Evolutionary conservation across 2,113 vertebrate species (phyloP).

Genomic region (Elephantulus edwardii): DNA sequence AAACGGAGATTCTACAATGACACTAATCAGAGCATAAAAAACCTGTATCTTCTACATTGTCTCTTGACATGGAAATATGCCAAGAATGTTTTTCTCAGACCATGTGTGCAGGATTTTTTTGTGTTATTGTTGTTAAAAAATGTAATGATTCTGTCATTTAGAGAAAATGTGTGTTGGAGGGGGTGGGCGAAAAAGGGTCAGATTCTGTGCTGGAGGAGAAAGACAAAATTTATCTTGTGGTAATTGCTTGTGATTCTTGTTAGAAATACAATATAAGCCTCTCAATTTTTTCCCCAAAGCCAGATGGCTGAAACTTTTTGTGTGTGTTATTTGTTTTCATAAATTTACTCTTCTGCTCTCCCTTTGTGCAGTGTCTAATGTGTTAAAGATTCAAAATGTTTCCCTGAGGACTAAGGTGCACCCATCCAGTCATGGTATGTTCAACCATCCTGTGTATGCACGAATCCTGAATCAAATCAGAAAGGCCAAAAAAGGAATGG

Average conservation of each 20-base stretch:
- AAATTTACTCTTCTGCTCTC: no score
- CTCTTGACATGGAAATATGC: neutral
- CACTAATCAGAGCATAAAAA: neutral
- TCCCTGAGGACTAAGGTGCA: no score
- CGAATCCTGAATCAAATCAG: no score
- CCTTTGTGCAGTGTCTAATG: no score
- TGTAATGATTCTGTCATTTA: neutral
- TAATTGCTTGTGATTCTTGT: neutral
- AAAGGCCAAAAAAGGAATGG: no score
- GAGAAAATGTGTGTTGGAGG: neutral
- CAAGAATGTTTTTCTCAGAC: neutral
- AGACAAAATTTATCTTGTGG: neutral
- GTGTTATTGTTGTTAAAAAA: neutral
- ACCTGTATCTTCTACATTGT: fast-evolving
- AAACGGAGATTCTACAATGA: neutral
- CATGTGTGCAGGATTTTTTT: neutral
- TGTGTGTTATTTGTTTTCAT: neutral
- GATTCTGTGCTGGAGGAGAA: neutral
- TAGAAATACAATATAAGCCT: neutral
- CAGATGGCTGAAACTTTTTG: neutral
- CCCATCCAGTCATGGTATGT: no score
- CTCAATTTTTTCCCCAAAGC: neutral
- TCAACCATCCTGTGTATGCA: no score
- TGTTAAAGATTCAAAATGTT: no score
- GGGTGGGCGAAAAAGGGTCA: neutral